These are phyloP conservation scores for Melanocharis versteri DNA, from an alignment of 2,113 vertebrate species.

Conservation along the genomic window DNA sequence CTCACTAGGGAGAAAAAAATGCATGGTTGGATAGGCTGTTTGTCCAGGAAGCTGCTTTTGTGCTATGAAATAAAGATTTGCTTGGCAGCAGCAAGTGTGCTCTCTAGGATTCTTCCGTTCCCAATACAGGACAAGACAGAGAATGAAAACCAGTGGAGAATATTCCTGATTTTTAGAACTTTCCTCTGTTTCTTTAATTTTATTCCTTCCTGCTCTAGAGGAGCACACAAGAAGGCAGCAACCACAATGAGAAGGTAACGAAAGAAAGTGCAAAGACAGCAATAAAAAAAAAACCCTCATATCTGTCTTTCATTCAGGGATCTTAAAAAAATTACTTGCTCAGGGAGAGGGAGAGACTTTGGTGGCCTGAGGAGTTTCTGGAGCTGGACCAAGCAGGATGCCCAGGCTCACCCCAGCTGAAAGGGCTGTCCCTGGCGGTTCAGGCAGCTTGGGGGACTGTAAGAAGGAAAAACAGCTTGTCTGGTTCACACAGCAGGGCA, in stretches of 20 bases:
- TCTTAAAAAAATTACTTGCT: not conserved
- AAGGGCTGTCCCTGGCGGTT: not conserved
- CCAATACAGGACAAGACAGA: not conserved
- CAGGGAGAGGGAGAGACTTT: not conserved
- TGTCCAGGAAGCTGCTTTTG: conserved; percentile 51
- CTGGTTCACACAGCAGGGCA: not conserved
- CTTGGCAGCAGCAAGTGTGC: conserved; percentile 21
- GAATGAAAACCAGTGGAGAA: not conserved
- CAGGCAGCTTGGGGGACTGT: not conserved
- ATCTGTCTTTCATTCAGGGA: not conserved
- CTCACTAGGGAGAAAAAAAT: not conserved
- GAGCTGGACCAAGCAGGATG: not conserved
- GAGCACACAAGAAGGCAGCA: not conserved
- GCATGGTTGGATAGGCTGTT: not conserved
- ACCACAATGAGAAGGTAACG: not conserved
- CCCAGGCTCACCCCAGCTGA: not conserved
- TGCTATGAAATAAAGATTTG: conserved; percentile 48
- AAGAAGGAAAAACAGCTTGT: not conserved
- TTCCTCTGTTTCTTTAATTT: not conserved
- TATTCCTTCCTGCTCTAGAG: not conserved
- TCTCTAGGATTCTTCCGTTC: conserved; percentile 32
- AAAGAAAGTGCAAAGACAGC: not conserved
- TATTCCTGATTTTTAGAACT: not conserved
- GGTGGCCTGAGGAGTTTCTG: not conserved
- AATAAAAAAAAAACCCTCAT: not conserved